phyloP scores from a whole-genome alignment of 2,888 invertebrate species.

The Luperina nickerlii region DNA sequence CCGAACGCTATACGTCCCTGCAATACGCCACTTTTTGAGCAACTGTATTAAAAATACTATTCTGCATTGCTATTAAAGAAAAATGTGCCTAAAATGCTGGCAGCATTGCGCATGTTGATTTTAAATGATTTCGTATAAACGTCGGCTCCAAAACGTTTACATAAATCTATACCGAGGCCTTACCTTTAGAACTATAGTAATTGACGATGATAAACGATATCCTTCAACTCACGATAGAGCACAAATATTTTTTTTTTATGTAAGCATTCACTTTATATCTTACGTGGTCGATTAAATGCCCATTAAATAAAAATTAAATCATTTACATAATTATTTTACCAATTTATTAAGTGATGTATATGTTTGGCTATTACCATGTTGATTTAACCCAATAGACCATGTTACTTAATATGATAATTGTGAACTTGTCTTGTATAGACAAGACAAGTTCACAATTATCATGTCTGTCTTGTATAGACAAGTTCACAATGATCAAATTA shows the following conservation, averaged over 20 bases:
- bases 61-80: background rate
- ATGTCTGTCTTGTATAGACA: too few relatives aligned
- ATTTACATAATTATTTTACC: slow-evolving; percentile 20
- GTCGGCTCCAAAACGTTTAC: background rate
- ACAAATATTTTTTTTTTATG: background rate
- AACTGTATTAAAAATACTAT: too few relatives aligned
- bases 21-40: too few relatives aligned
- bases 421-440: background rate
- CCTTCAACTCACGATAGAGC: background rate
- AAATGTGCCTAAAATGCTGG: background rate
- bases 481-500: too few relatives aligned
- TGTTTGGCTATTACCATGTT: background rate
- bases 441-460: too few relatives aligned
- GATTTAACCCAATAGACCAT: background rate
- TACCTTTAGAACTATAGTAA: slow-evolving; percentile 14
- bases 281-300: slow-evolving; percentile 16
- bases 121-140: background rate
- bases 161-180: background rate
- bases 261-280: slow-evolving; percentile 10
- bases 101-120: background rate
- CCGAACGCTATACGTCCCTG: too few relatives aligned
- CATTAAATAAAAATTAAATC: slow-evolving; percentile 16
- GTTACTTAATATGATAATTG: background rate
- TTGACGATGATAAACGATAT: too few relatives aligned
- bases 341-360: background rate